phyloP scores from a whole-genome alignment of 2,888 invertebrate genomes.

The Erannis defoliaria region DNA sequence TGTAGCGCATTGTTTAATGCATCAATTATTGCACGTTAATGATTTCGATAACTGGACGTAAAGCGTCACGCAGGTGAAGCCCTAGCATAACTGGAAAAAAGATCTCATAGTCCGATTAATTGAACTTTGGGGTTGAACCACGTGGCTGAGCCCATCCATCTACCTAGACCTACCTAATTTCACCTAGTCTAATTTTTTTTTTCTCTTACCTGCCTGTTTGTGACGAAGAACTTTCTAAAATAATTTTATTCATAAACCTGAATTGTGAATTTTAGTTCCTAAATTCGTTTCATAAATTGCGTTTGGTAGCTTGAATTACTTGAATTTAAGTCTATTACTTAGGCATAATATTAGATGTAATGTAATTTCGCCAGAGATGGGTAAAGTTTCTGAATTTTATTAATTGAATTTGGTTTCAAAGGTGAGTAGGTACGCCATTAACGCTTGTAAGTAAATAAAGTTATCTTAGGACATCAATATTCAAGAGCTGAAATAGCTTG shows the following conservation, averaged over 20 bases:
- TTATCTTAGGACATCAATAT: neutral
- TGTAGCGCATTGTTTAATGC: too few species aligned
- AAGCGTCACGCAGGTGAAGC: too few species aligned
- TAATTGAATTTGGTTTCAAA: constrained; percentile 25
- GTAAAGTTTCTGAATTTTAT: constrained; percentile 30
- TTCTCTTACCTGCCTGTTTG: neutral
- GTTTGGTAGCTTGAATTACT: constrained; percentile 18
- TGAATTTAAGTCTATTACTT: constrained; percentile 27
- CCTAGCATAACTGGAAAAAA: too few species aligned
- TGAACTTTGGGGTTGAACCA: too few species aligned
- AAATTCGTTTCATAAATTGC: constrained; percentile 29
- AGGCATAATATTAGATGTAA: constrained; percentile 28
- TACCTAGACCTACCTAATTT: too few species aligned
- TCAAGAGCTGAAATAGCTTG: neutral
- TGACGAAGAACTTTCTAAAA: neutral
- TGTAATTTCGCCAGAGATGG: constrained; percentile 25
- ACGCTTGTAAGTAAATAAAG: neutral
- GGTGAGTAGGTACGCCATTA: constrained; percentile 3
- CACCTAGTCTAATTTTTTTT: too few species aligned
- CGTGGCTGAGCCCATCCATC: too few species aligned
- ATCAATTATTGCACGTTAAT: too few species aligned
- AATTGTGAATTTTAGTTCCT: constrained; percentile 23
- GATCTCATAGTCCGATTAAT: too few species aligned
- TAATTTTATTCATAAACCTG: neutral
- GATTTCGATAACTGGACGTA: too few species aligned